Base-by-base conservation (phyloP, 2,888 invertebrate species). In the Tiphia femorata region DNA sequence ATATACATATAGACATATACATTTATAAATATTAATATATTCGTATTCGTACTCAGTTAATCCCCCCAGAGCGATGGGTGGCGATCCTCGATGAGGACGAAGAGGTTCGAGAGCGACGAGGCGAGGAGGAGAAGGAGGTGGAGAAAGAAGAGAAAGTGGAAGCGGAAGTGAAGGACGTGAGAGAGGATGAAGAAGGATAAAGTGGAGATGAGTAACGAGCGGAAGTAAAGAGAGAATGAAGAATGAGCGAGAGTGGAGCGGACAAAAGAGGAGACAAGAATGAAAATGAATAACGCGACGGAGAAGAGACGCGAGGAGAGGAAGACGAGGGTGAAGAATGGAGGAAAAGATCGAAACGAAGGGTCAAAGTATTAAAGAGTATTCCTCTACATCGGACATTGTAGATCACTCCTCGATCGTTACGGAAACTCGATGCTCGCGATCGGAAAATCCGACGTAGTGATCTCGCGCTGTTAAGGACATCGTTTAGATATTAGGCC, bases 21-120 rank as follows among this genome's bases (percentile, higher is more conserved):
- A 42, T 49, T 57, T 49, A 57, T 58, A 64, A 62, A 61, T 65
- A 72, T 68, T 70, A 71, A 71, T 70, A 72, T 76, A 74, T 72
- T 73, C 67, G 30, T 56, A 42, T 49, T 43, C 29, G 17, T 51
- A 55, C 40, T 2, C 49, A 21, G 14, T 17, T 30, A 25, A 38
- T 29, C 44, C 48, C 49, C 43, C 41, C 33, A 33, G 33, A n/a
- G 27, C 21, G 16, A 30, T 20, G 20, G 30, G 49, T 40, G 29
- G 20, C 38, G 43, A 43, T 40, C 12, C 40, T 40, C 12, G 49
- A 19, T 38, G n/a, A 38, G 16, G 6, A 38, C n/a, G n/a, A n/a
- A n/a, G n/a, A n/a, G n/a, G n/a, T n/a, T n/a, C n/a, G n/a, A n/a
- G n/a, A n/a, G n/a, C n/a, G 23, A 12, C 14, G 33, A 20, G 37